Percentiles rank a stretch among this genome's conserved stretches.
These are phyloP conservation scores for Coreoperca whiteheadi DNA, from an alignment of 2,113 vertebrate genomes.

Conservation along the genomic window DNA sequence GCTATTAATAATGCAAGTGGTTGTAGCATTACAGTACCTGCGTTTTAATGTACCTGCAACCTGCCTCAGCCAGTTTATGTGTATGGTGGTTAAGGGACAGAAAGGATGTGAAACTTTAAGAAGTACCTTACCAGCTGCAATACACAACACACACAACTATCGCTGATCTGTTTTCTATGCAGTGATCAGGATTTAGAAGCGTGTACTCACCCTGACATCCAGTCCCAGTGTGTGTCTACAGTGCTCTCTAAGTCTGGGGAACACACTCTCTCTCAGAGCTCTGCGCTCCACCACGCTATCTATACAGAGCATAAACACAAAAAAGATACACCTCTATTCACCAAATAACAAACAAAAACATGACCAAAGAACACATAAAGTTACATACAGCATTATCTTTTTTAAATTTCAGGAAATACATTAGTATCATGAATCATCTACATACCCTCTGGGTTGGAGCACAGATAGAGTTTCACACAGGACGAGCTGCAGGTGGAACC, in stretches of 20 bases:
- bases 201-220: conserved; percentile 82
- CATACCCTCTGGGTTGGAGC: conserved; percentile 84
- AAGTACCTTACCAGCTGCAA: neutral
- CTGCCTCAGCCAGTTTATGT: neutral
- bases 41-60: neutral
- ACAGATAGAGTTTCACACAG: conserved; percentile 84
- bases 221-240: conserved; percentile 78
- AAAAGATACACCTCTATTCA: neutral
- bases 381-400: neutral
- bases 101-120: neutral
- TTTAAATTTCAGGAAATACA: neutral
- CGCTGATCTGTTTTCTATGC: neutral
- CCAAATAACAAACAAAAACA: neutral
- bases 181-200: neutral
- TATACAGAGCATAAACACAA: conserved; percentile 44
- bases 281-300: conserved; percentile 81
- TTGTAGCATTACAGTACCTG: neutral
- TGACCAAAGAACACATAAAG: neutral
- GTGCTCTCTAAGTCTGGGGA: conserved; percentile 80
- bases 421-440: neutral
- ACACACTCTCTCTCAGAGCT: conserved; percentile 78
- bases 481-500: conserved; percentile 42
- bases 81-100: neutral
- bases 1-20: neutral
- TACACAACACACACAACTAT: neutral